Percentiles rank a stretch among this genome's conserved stretches.
phyloP scores from a whole-genome alignment of 2,797 vertebrate genomes.

The Carduelis carduelis region DNA sequence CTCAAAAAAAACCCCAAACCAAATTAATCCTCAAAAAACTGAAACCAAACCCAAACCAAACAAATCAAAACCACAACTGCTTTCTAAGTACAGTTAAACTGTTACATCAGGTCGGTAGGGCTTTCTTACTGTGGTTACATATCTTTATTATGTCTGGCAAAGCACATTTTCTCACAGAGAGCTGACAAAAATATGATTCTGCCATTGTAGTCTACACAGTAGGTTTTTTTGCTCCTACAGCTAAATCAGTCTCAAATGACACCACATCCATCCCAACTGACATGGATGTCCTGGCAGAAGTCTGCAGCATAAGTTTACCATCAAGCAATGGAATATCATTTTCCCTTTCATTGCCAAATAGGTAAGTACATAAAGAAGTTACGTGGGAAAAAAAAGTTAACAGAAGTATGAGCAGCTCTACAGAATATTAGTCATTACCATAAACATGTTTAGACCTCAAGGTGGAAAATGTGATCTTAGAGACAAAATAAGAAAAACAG shows the following conservation, averaged over 20 bases:
- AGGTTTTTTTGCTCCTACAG: not conserved
- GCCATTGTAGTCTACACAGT: accelerated
- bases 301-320: not conserved
- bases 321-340: not conserved
- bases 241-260: not conserved
- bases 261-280: not conserved
- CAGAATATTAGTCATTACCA: accelerated
- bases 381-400: not conserved
- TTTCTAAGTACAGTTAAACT: not conserved
- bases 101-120: not conserved
- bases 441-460: not conserved
- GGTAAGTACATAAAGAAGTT: not conserved
- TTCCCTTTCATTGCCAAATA: not conserved
- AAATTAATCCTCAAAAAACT: not conserved
- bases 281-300: not conserved
- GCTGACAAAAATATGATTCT: not conserved
- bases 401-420: not conserved
- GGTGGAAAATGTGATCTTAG: not conserved
- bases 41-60: not conserved
- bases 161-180: not conserved
- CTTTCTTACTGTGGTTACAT: not conserved
- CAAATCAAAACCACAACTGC: not conserved
- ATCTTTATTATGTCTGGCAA: not conserved
- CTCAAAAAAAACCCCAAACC: not conserved
- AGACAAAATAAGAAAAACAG: not conserved